Evolutionary conservation across 2,797 vertebrate species (phyloP).

Genomic region (Oreortyx pictus): DNA sequence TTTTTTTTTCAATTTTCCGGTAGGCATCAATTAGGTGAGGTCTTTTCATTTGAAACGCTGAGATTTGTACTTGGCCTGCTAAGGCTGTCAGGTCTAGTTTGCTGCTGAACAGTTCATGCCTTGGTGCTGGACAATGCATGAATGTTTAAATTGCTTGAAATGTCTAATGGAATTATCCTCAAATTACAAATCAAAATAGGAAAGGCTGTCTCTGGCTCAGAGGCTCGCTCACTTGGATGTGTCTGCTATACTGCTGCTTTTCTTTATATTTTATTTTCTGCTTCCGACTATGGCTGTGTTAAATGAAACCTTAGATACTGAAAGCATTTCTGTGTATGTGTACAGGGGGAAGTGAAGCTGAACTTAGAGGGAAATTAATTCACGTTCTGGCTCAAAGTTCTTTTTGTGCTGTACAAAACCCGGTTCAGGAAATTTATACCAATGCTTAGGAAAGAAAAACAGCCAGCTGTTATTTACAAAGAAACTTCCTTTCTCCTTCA

Average conservation of each 20-base stretch:
- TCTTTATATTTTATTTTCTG: conserved; percentile 40
- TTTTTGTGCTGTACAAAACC: background rate
- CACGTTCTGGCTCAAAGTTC: background rate
- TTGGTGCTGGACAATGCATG: conserved; percentile 86
- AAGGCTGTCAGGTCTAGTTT: conserved; percentile 88
- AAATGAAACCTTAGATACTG: conserved; percentile 50
- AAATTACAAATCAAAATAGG: conserved; percentile 82
- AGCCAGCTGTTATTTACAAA: conserved; percentile 55
- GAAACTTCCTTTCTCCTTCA: conserved; percentile 57
- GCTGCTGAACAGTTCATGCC: conserved; percentile 81
- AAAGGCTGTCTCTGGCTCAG: conserved; percentile 68
- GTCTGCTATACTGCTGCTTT: conserved; percentile 9
- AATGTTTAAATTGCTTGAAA: conserved; percentile 90
- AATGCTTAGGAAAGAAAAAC: conserved; percentile 25
- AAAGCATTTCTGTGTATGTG: conserved; percentile 32
- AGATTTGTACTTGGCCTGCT: conserved; percentile 74
- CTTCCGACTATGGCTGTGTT: conserved; percentile 12
- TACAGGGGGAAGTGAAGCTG: background rate
- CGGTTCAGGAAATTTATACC: conserved; percentile 55
- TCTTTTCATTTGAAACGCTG: conserved; percentile 72
- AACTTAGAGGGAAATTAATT: conserved; percentile 53
- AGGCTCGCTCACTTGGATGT: conserved; percentile 66
- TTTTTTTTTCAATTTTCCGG: background rate
- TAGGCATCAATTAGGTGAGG: conserved; percentile 63
- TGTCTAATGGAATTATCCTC: conserved; percentile 88